Percentiles rank a stretch among this genome's conserved stretches.
Evolutionary conservation across 1,140 invertebrate genomes (phyloP).

Genomic region (Anthonomus grandis): DNA sequence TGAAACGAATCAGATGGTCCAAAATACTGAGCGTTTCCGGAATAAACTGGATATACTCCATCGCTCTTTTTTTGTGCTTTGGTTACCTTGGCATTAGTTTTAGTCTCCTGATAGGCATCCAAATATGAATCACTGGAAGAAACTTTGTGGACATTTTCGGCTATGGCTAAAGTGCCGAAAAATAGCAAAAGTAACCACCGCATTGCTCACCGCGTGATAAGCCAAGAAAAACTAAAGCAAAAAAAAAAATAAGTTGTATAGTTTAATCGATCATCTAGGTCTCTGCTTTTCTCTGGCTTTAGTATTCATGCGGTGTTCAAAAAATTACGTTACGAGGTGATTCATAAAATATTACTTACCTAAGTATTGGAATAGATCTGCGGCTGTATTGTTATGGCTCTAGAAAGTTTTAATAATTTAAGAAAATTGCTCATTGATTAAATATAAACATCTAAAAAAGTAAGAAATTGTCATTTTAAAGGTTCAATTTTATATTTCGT

Average conservation of each 20-base stretch:
- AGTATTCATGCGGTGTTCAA: not conserved
- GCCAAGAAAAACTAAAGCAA: slow-evolving; percentile 7
- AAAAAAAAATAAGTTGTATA: slow-evolving; percentile 1
- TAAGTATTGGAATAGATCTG: too few relatives aligned
- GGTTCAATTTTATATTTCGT: too few relatives aligned
- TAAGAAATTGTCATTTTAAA: too few relatives aligned
- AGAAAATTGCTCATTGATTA: too few relatives aligned
- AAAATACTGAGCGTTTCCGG: slow-evolving; percentile 5
- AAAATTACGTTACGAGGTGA: too few relatives aligned
- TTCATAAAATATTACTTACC: too few relatives aligned
- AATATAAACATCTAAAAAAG: too few relatives aligned
- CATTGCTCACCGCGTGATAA: not conserved
- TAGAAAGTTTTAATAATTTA: too few relatives aligned
- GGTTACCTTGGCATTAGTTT: not conserved
- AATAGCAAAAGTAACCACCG: not conserved
- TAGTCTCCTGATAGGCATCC: slow-evolving; percentile 26
- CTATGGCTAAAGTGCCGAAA: not conserved
- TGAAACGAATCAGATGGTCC: slow-evolving; percentile 1
- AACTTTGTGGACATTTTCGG: slow-evolving; percentile 15
- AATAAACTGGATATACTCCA: slow-evolving; percentile 12
- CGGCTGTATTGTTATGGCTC: too few relatives aligned
- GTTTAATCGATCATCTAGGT: slow-evolving; percentile 9
- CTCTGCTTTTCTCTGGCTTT: not conserved
- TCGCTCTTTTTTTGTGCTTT: slow-evolving; percentile 23
- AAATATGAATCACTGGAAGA: slow-evolving; percentile 27